A percentile compares a stretch with the other conserved stretches of the same genome.
Evolutionary conservation across 2,113 vertebrate species (phyloP).

Genomic region (Ophiodon elongatus): DNA sequence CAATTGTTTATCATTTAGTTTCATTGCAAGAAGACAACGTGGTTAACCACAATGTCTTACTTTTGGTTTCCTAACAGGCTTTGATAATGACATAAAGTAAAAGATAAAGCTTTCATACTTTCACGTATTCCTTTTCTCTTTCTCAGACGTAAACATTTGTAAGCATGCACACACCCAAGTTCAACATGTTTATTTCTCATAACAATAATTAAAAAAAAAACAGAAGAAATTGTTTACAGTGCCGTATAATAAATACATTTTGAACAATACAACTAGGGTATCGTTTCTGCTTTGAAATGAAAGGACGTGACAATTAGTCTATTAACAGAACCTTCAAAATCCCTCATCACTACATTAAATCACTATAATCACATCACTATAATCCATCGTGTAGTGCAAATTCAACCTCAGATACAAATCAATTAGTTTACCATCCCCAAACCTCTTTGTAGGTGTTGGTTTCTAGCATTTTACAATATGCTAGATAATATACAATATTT

Average conservation of each 20-base stretch:
- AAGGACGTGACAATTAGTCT: conserved; percentile 5
- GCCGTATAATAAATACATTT: conserved; percentile 55
- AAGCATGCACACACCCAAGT: not conserved
- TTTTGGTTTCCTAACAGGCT: not conserved
- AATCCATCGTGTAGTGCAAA: not conserved
- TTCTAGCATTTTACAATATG: not conserved
- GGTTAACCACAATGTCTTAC: not conserved
- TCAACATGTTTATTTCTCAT: conserved; percentile 43
- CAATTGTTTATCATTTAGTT: not conserved
- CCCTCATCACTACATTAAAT: not conserved
- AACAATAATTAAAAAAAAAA: not conserved
- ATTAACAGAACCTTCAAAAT: conserved; percentile 25
- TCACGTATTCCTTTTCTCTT: not conserved
- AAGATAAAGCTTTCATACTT: not conserved
- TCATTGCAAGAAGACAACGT: not conserved
- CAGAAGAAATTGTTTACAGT: conserved; percentile 18
- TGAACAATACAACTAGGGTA: conserved; percentile 21
- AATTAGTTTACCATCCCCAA: not conserved
- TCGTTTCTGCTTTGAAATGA: conserved; percentile 31
- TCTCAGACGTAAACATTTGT: not conserved
- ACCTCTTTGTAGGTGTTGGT: not conserved
- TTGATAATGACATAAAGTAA: conserved; percentile 3
- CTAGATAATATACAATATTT: not conserved
- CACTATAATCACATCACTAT: not conserved
- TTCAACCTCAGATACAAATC: not conserved